Evolutionary conservation across 2,797 vertebrate species (phyloP).

Genomic region (Hoplostethus mediterraneus): DNA sequence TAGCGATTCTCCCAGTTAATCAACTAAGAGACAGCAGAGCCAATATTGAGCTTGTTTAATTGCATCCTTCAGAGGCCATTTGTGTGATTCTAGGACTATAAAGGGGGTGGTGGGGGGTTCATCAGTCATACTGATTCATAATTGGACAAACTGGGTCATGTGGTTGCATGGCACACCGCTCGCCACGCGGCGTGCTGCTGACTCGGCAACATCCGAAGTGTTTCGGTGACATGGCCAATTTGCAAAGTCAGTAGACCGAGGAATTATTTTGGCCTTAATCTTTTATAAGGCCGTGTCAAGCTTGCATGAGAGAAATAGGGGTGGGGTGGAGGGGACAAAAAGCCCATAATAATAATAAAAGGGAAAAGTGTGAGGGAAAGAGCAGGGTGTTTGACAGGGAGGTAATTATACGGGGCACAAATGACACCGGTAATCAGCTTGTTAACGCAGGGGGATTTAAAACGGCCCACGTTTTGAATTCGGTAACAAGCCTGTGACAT

Average conservation of each 20-base stretch:
- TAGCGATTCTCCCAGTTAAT: slow-evolving; percentile 12
- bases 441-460: slow-evolving; percentile 61
- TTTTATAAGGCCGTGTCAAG: slow-evolving; percentile 60
- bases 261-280: slow-evolving; percentile 83
- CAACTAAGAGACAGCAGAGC: slow-evolving; percentile 24
- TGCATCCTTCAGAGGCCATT: slow-evolving; percentile 27
- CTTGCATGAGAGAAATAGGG: slow-evolving; percentile 37
- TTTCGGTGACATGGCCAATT: slow-evolving; percentile 80
- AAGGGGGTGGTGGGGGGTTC: slow-evolving; percentile 3
- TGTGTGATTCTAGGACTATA: slow-evolving; percentile 26
- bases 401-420: slow-evolving; percentile 69
- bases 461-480: slow-evolving; percentile 21
- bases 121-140: slow-evolving; percentile 43
- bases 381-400: slow-evolving; percentile 56
- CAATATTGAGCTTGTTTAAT: slow-evolving; percentile 35
- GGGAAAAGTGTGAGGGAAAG: slow-evolving; percentile 33
- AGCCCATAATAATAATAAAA: slow-evolving; percentile 41
- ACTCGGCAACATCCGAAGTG: slow-evolving; percentile 63
- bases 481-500: slow-evolving; percentile 42
- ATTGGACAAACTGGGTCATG: slow-evolving; percentile 58
- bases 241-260: slow-evolving; percentile 78
- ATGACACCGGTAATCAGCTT: slow-evolving; percentile 74
- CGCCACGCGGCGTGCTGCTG: slow-evolving; percentile 62
- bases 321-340: slow-evolving; percentile 15
- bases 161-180: slow-evolving; percentile 34